Evolutionary conservation across 2,113 vertebrate genomes (phyloP).

Genomic region (Atrichornis clamosus): DNA sequence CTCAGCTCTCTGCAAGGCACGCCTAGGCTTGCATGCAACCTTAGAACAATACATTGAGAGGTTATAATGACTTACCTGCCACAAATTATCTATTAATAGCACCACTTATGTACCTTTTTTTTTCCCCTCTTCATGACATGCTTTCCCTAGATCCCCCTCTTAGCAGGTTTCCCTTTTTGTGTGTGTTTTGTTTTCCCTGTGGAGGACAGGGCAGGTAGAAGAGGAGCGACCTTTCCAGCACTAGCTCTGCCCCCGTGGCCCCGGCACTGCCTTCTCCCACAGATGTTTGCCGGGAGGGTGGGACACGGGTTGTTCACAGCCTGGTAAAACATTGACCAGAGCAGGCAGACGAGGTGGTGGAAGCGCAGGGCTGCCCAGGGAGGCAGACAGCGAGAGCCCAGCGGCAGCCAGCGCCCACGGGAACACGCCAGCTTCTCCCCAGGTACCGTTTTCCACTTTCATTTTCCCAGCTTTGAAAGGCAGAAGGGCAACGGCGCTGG

Average conservation of each 20-base stretch:
- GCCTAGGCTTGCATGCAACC: slow-evolving; percentile 57
- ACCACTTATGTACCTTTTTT: neutral
- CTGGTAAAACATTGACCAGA: slow-evolving; percentile 82
- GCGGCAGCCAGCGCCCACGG: neutral
- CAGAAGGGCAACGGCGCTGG: neutral
- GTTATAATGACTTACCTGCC: slow-evolving; percentile 52
- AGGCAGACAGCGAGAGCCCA: neutral
- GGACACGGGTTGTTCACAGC: slow-evolving; percentile 68
- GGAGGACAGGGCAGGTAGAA: neutral
- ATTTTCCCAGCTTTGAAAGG: neutral
- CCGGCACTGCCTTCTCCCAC: slow-evolving; percentile 56
- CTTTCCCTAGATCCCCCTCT: neutral
- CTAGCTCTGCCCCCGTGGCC: slow-evolving; percentile 14
- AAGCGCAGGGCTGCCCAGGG: slow-evolving; percentile 51
- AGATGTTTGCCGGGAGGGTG: slow-evolving; percentile 81
- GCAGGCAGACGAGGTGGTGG: slow-evolving; percentile 56
- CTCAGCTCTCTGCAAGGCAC: slow-evolving; percentile 39
- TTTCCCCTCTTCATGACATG: neutral
- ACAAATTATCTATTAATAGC: slow-evolving; percentile 17
- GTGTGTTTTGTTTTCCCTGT: neutral
- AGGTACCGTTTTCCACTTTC: slow-evolving; percentile 58
- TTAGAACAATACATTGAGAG: slow-evolving; percentile 56
- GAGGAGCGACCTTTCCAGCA: neutral
- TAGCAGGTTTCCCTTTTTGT: neutral
- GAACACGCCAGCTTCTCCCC: neutral